Evolutionary conservation across 64 coral and sea anemone species (phyloP).

Genomic region (Montipora capricornis): DNA sequence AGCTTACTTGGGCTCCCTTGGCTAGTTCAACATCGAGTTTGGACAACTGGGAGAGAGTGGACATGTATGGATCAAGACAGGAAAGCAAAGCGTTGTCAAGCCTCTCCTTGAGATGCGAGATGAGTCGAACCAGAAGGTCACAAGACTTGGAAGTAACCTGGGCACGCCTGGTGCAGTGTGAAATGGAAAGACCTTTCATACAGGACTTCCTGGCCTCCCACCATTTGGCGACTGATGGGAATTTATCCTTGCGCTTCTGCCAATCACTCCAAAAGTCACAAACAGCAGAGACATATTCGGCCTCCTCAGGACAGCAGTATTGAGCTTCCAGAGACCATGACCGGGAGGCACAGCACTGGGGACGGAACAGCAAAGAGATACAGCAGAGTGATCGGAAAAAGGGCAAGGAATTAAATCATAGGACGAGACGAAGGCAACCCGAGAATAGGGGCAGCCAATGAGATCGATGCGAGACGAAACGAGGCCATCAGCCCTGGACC

Average conservation of each 20-base stretch:
- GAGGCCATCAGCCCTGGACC: not conserved
- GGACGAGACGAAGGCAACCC: not conserved
- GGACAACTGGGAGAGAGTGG: not conserved
- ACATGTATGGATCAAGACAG: not conserved
- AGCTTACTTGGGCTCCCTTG: conserved; percentile 30
- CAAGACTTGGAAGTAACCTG: not conserved
- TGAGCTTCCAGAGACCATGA: conserved; percentile 43
- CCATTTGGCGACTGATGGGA: conserved; percentile 26
- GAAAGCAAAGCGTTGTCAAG: not conserved
- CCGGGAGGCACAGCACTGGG: conserved; percentile 12
- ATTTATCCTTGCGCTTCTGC: not conserved
- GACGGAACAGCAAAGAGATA: not conserved
- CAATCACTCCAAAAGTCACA: conserved; percentile 41
- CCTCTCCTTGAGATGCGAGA: not conserved
- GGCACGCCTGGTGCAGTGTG: not conserved
- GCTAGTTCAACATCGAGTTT: conserved; percentile 1
- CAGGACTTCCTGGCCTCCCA: conserved; percentile 35
- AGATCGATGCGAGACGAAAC: not conserved
- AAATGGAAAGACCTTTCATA: conserved; percentile 5
- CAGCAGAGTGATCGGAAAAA: conserved; percentile 26
- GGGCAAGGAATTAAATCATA: not conserved
- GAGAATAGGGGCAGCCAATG: not conserved
- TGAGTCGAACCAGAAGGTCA: not conserved
- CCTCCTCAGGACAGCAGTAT: conserved; percentile 27
- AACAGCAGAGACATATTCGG: not conserved